phyloP scores from a whole-genome alignment of 2,797 vertebrate genomes.

The Anguilla megastoma region DNA sequence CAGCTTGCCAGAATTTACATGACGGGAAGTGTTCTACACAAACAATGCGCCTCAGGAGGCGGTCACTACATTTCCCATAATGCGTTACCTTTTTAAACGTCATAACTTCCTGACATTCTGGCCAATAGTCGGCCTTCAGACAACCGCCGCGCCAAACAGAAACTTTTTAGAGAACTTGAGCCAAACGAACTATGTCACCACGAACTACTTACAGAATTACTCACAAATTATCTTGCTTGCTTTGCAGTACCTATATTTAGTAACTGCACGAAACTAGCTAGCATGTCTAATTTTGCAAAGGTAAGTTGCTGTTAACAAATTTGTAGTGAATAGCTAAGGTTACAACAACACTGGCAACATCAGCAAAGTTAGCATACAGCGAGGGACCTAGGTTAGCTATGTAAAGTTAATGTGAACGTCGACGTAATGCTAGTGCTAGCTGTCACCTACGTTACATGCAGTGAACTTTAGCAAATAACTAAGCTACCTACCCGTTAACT shows the following conservation, averaged over 20 bases:
- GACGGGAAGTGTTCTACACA: neutral
- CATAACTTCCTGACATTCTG: neutral
- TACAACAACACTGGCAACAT: too few species aligned
- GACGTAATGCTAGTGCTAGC: neutral
- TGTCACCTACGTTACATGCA: neutral
- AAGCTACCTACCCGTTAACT: neutral
- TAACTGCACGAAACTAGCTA: neutral
- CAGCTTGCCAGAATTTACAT: neutral
- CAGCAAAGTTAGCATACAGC: neutral
- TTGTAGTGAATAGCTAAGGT: neutral
- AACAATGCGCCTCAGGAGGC: neutral
- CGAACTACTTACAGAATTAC: neutral
- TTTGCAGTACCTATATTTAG: too few species aligned
- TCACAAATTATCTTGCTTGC: too few species aligned
- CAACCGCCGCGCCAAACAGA: constrained; percentile 16
- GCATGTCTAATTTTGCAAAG: constrained; percentile 33
- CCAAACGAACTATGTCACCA: neutral
- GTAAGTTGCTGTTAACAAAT: constrained; percentile 13
- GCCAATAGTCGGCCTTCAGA: neutral
- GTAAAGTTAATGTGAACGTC: neutral
- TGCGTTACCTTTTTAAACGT: neutral
- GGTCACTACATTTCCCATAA: constrained; percentile 28
- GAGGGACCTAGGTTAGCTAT: neutral
- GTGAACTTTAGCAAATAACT: neutral
- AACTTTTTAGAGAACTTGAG: neutral